Conservation (phyloP, 2,797 vertebrate species). For the Microchirus variegatus region DNA sequence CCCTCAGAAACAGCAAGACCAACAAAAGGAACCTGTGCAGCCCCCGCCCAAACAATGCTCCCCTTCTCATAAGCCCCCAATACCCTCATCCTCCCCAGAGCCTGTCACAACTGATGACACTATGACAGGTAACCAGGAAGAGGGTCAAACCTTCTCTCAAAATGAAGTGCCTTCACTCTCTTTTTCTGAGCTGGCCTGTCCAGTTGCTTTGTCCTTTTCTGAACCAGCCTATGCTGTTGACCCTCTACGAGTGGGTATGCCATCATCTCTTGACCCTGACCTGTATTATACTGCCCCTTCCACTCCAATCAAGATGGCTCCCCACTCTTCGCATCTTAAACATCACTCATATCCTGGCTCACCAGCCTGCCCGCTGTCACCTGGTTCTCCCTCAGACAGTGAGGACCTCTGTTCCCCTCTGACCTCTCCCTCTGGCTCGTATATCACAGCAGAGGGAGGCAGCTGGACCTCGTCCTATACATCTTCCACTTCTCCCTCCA, state of each 20-base stretch:
- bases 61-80: conserved; percentile 39
- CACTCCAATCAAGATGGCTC: conserved; percentile 85
- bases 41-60: conserved; percentile 32
- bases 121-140: conserved; percentile 65
- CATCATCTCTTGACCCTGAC: conserved; percentile 84
- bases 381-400: conserved; percentile 81
- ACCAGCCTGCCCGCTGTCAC: conserved; percentile 75
- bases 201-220: conserved; percentile 83
- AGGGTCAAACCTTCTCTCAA: conserved; percentile 78
- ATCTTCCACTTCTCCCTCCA: conserved; percentile 89
- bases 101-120: conserved; percentile 53
- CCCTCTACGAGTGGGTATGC: conserved; percentile 75
- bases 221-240: conserved; percentile 80
- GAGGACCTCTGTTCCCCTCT: conserved; percentile 88
- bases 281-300: conserved; percentile 94
- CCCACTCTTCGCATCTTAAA: conserved; percentile 77
- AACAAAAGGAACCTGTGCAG: conserved; percentile 51
- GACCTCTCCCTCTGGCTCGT: conserved; percentile 94
- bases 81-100: conserved; percentile 49
- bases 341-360: conserved; percentile 77
- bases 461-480: conserved; percentile 93
- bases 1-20: conserved; percentile 47
- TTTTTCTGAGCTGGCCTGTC: conserved; percentile 78
- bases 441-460: conserved; percentile 93
- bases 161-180: conserved; percentile 90